These are phyloP conservation scores for Phenganax marumi DNA, from an alignment of 92 coral and sea anemone species.

Conservation along the genomic window DNA sequence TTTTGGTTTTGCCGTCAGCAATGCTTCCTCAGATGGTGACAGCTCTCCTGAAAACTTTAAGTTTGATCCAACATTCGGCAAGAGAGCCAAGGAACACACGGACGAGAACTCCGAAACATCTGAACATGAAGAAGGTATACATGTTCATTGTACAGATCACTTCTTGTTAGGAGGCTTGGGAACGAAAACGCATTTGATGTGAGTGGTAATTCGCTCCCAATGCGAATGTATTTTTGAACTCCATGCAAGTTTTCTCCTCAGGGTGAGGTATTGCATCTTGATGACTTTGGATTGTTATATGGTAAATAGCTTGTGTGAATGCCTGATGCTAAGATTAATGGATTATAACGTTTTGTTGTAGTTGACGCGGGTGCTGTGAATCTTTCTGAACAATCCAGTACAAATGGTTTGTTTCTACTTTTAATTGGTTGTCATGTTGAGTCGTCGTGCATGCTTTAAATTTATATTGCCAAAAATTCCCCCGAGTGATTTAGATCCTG, in stretches of 20 bases:
- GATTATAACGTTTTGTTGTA: neutral
- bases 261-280: too few species aligned
- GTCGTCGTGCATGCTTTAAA: neutral
- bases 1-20: neutral
- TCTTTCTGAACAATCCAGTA: neutral
- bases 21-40: slow-evolving; percentile 41
- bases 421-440: neutral
- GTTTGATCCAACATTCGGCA: neutral
- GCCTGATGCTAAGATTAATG: too few species aligned
- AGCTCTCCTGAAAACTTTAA: slow-evolving; percentile 40
- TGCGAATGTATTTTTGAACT: neutral
- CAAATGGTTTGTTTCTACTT: neutral
- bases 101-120: slow-evolving; percentile 38
- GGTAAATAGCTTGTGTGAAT: too few species aligned
- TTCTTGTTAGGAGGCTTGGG: neutral
- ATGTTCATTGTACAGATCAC: neutral
- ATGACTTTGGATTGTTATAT: too few species aligned
- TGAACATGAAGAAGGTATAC: slow-evolving; percentile 33
- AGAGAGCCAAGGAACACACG: slow-evolving; percentile 4
- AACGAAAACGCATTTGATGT: neutral
- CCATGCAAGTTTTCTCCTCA: too few species aligned
- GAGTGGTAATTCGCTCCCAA: neutral
- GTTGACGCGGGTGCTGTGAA: slow-evolving; percentile 7
- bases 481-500: too few species aligned
- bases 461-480: too few species aligned